phyloP scores from a whole-genome alignment of 2,888 invertebrate species.

The Agriotes lineatus region DNA sequence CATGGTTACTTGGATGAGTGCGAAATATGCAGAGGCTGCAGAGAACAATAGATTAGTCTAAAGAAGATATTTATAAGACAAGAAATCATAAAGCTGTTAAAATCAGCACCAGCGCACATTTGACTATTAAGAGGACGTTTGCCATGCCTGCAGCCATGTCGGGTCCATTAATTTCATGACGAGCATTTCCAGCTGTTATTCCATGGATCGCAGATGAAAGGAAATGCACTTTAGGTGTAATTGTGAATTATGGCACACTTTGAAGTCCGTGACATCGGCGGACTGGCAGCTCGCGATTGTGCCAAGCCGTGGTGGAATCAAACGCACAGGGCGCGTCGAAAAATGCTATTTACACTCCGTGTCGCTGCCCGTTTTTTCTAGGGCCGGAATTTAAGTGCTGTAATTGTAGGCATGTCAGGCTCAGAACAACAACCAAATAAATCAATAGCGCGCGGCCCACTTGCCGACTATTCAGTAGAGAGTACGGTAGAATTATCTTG shows the following conservation, averaged over 20 bases:
- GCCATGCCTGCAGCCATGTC: constrained; percentile 53
- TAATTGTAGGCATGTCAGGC: background rate
- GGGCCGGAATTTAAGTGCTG: background rate
- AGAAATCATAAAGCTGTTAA: constrained; percentile 56
- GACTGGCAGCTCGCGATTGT: background rate
- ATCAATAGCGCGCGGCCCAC: constrained; percentile 7
- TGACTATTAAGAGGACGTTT: constrained; percentile 58
- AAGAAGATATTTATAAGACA: constrained; percentile 3
- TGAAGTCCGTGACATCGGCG: constrained; percentile 5
- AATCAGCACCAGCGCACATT: constrained; percentile 57
- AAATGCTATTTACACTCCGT: no score
- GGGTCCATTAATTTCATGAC: constrained; percentile 57
- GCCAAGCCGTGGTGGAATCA: background rate
- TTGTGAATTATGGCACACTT: constrained; percentile 22
- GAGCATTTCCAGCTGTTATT: constrained; percentile 57
- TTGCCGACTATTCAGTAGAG: constrained; percentile 13
- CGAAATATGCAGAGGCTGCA: no score
- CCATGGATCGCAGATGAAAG: constrained; percentile 23
- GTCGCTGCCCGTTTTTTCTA: no score
- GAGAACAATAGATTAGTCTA: background rate
- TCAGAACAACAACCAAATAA: background rate
- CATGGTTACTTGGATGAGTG: no score
- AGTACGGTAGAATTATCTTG: constrained; percentile 38
- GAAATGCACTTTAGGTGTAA: constrained; percentile 25
- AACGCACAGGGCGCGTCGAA: no score